Evolutionary conservation across 2,888 invertebrate species (phyloP).

Genomic region (Agonum fuliginosum): DNA sequence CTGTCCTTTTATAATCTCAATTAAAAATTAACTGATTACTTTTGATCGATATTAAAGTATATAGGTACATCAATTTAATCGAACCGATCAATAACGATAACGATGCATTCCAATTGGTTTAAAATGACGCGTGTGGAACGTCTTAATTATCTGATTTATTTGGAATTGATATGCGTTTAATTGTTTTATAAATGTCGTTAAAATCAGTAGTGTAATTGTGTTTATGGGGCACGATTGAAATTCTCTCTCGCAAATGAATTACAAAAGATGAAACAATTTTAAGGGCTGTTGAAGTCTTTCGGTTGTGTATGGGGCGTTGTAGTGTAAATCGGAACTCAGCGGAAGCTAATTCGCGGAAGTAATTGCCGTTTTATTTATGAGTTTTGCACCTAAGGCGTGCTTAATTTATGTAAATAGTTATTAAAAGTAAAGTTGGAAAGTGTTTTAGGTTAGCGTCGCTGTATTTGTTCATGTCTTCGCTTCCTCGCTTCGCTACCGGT

Average conservation of each 20-base stretch:
- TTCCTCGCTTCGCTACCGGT: constrained; percentile 35
- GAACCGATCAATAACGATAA: no score
- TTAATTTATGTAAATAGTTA: constrained; percentile 60
- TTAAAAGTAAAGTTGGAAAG: constrained; percentile 58
- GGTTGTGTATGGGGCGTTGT: constrained; percentile 8
- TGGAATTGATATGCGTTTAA: no score
- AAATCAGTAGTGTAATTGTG: no score
- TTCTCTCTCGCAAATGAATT: neutral
- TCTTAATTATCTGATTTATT: no score
- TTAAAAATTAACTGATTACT: no score
- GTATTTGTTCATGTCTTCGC: constrained; percentile 46
- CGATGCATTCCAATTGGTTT: no score
- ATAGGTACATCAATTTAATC: no score
- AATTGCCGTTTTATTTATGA: constrained; percentile 59
- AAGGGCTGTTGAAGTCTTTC: neutral
- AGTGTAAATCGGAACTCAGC: constrained; percentile 49
- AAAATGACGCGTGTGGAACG: no score
- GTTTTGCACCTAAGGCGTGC: constrained; percentile 55
- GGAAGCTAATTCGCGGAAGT: constrained; percentile 52
- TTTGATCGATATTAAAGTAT: no score
- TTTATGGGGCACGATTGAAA: neutral
- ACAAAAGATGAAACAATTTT: constrained; percentile 5
- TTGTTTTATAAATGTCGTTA: no score
- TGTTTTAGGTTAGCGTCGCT: constrained; percentile 45
- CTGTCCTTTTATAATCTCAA: no score